phyloP scores from a whole-genome alignment of 2,113 vertebrate genomes.

The Gambusia holbrooki region DNA sequence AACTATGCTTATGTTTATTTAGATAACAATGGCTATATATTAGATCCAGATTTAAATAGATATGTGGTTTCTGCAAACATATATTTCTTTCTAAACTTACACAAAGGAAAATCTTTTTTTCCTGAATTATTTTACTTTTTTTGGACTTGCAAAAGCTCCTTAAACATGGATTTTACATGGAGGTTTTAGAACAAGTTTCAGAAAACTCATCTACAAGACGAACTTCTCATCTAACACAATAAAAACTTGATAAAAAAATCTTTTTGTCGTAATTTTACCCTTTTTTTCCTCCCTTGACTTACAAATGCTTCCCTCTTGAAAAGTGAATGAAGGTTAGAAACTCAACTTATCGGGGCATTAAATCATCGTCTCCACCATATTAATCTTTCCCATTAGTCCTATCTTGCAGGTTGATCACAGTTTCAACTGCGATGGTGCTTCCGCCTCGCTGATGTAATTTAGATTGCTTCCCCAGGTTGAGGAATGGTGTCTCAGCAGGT shows the following conservation, averaged over 20 bases:
- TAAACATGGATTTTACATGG: no score
- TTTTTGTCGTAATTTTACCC: not conserved
- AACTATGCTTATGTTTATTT: no score
- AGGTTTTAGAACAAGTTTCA: no score
- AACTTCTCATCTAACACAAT: no score
- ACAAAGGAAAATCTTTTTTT: not conserved
- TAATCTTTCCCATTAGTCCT: conserved; percentile 40
- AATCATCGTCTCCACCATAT: conserved; percentile 45
- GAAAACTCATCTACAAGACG: no score
- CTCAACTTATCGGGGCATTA: conserved; percentile 38
- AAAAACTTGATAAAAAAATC: not conserved
- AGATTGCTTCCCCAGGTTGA: conserved; percentile 56
- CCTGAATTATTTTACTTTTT: not conserved
- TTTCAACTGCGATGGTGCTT: conserved; percentile 38
- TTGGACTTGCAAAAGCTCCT: not conserved
- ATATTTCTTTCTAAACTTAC: not conserved
- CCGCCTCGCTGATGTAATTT: conserved; percentile 62
- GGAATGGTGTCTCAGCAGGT: conserved; percentile 55
- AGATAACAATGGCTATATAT: no score
- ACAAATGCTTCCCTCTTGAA: not conserved
- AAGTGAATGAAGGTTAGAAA: conserved; percentile 35
- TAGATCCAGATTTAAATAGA: no score
- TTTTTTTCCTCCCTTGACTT: not conserved
- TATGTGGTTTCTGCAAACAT: not conserved
- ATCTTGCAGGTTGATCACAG: conserved; percentile 40